These are phyloP conservation scores for Dendrolimus pini DNA, from an alignment of 2,888 invertebrate species.

Conservation along the genomic window DNA sequence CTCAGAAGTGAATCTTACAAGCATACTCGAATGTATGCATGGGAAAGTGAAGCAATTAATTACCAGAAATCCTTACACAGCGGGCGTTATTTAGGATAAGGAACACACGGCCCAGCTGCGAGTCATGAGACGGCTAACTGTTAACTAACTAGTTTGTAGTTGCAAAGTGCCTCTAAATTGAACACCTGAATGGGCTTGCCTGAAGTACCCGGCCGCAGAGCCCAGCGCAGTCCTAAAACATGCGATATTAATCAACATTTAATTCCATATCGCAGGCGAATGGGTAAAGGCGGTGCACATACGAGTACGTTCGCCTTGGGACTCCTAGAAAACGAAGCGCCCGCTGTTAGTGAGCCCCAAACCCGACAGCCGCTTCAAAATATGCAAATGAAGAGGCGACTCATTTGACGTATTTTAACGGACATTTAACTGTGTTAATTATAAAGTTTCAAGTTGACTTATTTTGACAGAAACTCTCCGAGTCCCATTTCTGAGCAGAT, in stretches of 20 bases:
- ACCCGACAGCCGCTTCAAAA: constrained; percentile 53
- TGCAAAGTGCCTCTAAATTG: constrained; percentile 54
- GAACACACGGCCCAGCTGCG: constrained; percentile 39
- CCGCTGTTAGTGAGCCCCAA: constrained; percentile 43
- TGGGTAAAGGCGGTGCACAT: constrained; percentile 39
- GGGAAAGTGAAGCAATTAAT: constrained; percentile 22
- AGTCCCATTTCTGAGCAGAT: constrained; percentile 27
- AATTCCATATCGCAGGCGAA: constrained; percentile 53
- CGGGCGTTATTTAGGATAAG: constrained; percentile 27
- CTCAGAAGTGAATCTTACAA: too few relatives aligned
- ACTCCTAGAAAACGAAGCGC: constrained; percentile 57
- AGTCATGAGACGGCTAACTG: constrained; percentile 32
- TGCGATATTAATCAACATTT: constrained; percentile 70
- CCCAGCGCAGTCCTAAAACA: constrained; percentile 41
- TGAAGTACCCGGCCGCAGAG: constrained; percentile 15
- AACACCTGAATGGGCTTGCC: constrained; percentile 51
- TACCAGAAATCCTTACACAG: constrained; percentile 27
- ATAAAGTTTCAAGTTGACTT: constrained; percentile 54
- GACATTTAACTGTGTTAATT: constrained; percentile 67
- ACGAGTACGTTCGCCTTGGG: constrained; percentile 56
- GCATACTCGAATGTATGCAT: too few relatives aligned
- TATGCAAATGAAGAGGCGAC: constrained; percentile 66
- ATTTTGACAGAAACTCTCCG: constrained; percentile 29
- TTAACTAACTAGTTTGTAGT: constrained; percentile 63
- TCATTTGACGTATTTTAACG: constrained; percentile 70